These are phyloP conservation scores for Excalfactoria chinensis DNA, from an alignment of 2,113 vertebrate genomes.

Conservation along the genomic window DNA sequence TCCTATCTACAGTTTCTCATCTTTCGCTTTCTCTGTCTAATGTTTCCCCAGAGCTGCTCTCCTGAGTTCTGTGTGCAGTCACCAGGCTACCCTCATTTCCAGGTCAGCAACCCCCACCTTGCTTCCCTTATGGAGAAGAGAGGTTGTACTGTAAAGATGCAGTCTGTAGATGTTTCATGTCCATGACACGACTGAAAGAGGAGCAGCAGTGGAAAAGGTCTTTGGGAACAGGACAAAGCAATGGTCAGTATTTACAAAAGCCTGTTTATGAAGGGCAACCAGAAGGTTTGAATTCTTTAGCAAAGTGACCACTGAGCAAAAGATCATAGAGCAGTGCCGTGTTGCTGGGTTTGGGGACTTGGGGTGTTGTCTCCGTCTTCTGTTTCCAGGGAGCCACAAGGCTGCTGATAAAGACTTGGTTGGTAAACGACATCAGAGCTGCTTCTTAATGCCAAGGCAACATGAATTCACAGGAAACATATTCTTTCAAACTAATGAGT, in stretches of 20 bases:
- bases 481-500: rapidly evolving
- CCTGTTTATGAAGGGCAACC: rapidly evolving
- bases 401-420: not conserved
- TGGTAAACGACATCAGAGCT: not conserved
- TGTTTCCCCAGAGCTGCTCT: conserved; percentile 8
- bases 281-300: not conserved
- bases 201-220: not conserved
- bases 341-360: not conserved
- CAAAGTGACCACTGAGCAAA: too few species aligned
- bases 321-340: rapidly evolving
- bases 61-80: not conserved
- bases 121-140: not conserved
- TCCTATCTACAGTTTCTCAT: conserved; percentile 18
- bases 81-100: not conserved
- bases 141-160: not conserved
- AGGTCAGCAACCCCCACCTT: rapidly evolving
- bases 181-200: not conserved
- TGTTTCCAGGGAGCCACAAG: not conserved
- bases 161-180: not conserved
- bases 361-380: rapidly evolving
- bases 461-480: rapidly evolving
- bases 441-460: not conserved
- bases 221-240: not conserved
- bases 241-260: rapidly evolving
- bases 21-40: not conserved